Percentiles rank a stretch among this genome's conserved stretches.
phyloP scores from a whole-genome alignment of 2,888 invertebrate species.

The Cecidostiba fungosa region DNA sequence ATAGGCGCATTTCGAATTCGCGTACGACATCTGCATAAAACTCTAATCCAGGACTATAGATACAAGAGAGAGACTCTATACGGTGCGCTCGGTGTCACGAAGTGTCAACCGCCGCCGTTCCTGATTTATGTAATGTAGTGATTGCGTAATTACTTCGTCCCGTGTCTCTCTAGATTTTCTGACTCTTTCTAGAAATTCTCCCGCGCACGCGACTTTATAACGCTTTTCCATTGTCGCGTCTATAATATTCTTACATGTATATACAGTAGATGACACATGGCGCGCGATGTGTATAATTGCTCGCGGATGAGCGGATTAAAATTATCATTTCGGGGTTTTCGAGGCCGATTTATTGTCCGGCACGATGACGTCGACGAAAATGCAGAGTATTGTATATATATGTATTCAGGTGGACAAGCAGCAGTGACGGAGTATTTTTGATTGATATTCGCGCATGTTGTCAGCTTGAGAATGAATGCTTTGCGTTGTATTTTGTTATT shows the following conservation, averaged over 20 bases:
- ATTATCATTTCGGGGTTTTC: conserved; percentile 45
- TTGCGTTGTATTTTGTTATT: not conserved
- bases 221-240: conserved; percentile 9
- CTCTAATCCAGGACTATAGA: not conserved
- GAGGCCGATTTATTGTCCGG: conserved; percentile 51
- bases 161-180: not conserved
- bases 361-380: conserved; percentile 47
- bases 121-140: conserved; percentile 54
- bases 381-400: not conserved
- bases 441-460: not conserved
- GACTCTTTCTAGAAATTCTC: conserved; percentile 47
- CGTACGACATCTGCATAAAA: not conserved
- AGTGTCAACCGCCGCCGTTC: conserved; percentile 54
- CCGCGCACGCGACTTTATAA: not conserved
- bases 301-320: conserved; percentile 14
- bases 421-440: not conserved
- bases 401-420: not conserved
- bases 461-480: not conserved
- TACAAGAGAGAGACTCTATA: not conserved
- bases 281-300: conserved; percentile 26
- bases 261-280: not conserved
- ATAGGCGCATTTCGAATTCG: no score
- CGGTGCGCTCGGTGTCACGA: conserved; percentile 36
- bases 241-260: not conserved
- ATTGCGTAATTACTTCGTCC: conserved; percentile 45